Evolutionary conservation across 1,140 invertebrate species (phyloP), one percentile per base, ranked within the genome.

Genomic region (Pectinophora gossypiella): DNA sequence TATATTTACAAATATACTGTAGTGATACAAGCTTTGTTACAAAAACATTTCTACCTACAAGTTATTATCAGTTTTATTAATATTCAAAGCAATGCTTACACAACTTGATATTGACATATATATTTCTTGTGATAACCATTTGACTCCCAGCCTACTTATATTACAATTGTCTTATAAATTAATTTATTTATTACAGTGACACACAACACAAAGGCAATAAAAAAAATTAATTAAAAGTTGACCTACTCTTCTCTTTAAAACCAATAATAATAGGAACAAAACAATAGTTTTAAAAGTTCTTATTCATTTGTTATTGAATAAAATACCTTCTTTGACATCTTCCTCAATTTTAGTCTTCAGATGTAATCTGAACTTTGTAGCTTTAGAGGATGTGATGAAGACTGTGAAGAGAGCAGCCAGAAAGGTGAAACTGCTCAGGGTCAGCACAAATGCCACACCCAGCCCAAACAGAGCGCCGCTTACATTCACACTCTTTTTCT

Each of bases 321-420:
- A 38, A 7, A 48, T 59, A 80, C 94, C 94, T 89, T 96, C 94
- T 84, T 95, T 96, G 64, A 93, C 95, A 64, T 96, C 92, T 36
- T 89, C 88, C 78, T 97, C 96, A 46, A 96, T 71, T 65, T 92
- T 93, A 32, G 80, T 89, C 77, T 98, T 98, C 48, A 89, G 70
- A 27, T 91, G 62, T 5, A 90, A 72, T 19, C 92, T 88, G 72
- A 94, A 95, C 74, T 95, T 96, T 2, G 96, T 97, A 1, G 93
- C 95, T 74, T 92, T 93, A 1, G 95, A 96, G 10, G 93, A 95
- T 50, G 93, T 90, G 1, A 96, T 68, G 72, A 97, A 97, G 77
- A 97, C 97, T 1, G 91, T 85, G 13, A 95, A 78, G 16, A 97
- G 76, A 67, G 91, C 92, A 19, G 90, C 89, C 15, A 95, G 75